Base-by-base conservation (phyloP, 2,888 invertebrate genomes). In the Meteorus cinctellus region DNA sequence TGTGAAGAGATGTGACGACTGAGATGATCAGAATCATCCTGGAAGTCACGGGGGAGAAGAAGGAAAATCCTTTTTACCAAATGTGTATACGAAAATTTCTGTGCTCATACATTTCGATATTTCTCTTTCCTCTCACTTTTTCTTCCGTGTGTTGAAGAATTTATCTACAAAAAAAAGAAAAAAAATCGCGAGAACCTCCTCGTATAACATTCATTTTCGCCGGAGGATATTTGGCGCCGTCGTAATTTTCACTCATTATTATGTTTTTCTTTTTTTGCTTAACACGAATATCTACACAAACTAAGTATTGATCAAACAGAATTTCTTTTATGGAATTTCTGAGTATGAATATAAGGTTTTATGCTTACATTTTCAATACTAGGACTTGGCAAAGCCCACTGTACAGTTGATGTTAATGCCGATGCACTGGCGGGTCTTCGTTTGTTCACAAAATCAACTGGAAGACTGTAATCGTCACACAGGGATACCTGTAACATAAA, bases 401-500 rank as follows among this genome's bases (percentile, higher is more conserved):
- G 90, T 89, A 94, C 89, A 90, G 93, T 91, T n/a, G 88, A 85
- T 29, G 86, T 85, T 51, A 81, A 72, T 86, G 91, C 89, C 68
- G 90, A 92, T 84, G 92, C 92, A 87, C 92, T 90, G 91, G 93
- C 90, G 90, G 95, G 90, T 90, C 95, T 89, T 92, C 92, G 92
- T 88, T 93, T 95, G 79, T 92, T 91, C 81, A 96, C 94, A 89
- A 95, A 95, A 90, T 96, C 96, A 84, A 96, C 94, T 70, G 96
- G 96, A 84, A 96, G 92, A 90, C 95, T 95, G 91, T 96, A 96
- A 90, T 96, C 96, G 87, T 96, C 96, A 90, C 96, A 96, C 84
- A 96, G 92, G 81, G 95, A 94, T 86, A 96, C 94, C 96, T 96
- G 92, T 3, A 94, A 92, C 77, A 83, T 14, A 65, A 59, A 72